A percentile compares a stretch with the other conserved stretches of the same genome.
Evolutionary conservation across 2,113 vertebrate genomes (phyloP).

Genomic region (Thinocorus orbignyianus): DNA sequence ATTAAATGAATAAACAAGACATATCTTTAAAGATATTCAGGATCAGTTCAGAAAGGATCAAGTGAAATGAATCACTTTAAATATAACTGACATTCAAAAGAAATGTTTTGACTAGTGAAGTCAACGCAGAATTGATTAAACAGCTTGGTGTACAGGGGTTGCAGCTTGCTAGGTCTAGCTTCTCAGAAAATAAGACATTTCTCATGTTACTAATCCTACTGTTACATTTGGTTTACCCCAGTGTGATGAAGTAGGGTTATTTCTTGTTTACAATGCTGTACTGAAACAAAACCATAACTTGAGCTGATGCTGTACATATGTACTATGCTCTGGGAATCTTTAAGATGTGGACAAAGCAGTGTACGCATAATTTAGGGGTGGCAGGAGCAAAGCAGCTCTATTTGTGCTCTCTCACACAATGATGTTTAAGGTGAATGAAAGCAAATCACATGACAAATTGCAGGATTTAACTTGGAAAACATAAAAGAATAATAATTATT

Average conservation of each 20-base stretch:
- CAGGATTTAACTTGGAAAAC: not conserved
- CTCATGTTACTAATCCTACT: not conserved
- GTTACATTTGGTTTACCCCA: not conserved
- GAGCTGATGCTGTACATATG: not conserved
- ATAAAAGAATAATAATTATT: not conserved
- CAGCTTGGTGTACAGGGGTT: not conserved
- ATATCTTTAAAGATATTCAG: not conserved
- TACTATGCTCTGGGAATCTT: not conserved
- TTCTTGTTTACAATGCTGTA: not conserved
- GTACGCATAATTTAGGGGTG: not conserved
- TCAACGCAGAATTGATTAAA: slow-evolving; percentile 3
- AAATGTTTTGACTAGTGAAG: not conserved
- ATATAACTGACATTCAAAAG: not conserved
- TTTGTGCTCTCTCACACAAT: not conserved
- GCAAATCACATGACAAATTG: not conserved
- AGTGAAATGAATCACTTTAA: not conserved
- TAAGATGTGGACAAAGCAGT: not conserved
- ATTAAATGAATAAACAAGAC: not conserved
- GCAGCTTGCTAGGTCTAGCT: not conserved
- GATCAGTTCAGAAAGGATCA: not conserved
- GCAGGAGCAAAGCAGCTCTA: rapidly evolving
- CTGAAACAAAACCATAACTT: not conserved
- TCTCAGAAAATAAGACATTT: not conserved
- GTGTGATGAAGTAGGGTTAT: not conserved
- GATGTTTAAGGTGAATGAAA: not conserved